A percentile compares a stretch with the other conserved stretches of the same genome.
These are phyloP conservation scores for Danio tinwini DNA, from an alignment of 2,797 vertebrate genomes.

Conservation along the genomic window DNA sequence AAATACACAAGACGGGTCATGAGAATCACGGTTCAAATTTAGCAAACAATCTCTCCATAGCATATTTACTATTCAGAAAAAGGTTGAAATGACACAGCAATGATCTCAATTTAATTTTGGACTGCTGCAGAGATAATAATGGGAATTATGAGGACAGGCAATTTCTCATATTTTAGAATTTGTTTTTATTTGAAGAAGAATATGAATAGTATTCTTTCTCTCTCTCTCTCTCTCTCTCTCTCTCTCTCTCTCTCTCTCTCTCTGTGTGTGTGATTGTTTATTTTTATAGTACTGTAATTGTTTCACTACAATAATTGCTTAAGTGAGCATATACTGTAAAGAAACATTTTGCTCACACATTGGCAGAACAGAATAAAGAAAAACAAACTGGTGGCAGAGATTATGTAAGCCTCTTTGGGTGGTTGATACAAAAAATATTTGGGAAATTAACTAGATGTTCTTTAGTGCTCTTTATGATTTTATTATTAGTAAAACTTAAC, in stretches of 20 bases:
- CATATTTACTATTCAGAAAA: background rate
- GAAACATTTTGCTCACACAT: background rate
- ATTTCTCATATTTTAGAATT: no score
- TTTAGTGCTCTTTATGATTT: background rate
- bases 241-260: no score
- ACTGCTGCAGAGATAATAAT: no score
- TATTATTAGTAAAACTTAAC: background rate
- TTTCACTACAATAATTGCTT: background rate
- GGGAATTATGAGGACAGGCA: no score
- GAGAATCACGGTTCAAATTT: background rate
- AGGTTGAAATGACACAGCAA: background rate
- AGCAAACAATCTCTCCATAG: background rate
- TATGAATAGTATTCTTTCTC: no score
- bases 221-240: no score
- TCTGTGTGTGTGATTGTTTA: no score
- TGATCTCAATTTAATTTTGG: background rate
- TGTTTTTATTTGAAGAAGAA: no score
- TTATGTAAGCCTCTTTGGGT: background rate
- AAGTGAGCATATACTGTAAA: background rate
- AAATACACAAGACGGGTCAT: slow-evolving; percentile 3
- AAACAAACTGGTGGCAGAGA: background rate
- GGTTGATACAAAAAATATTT: background rate
- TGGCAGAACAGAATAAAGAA: background rate
- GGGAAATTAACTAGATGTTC: background rate
- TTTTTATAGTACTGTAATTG: background rate